Evolutionary conservation across 2,888 invertebrate species (phyloP), one percentile per base, ranked within the genome.

Genomic region (Nomada fabriciana): DNA sequence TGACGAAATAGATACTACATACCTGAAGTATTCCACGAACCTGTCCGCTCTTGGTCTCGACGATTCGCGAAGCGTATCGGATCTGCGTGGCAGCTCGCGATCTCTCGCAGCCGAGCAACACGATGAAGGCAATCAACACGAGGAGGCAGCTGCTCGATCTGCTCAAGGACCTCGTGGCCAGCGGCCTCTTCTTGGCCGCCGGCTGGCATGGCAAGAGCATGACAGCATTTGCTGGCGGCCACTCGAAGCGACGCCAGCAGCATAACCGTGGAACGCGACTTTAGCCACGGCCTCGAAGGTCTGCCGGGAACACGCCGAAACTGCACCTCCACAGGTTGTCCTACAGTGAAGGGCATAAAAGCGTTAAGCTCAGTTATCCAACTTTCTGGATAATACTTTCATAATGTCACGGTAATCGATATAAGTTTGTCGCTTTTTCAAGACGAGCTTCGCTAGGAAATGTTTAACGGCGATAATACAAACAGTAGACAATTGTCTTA

Each of bases 41-140:
- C 82, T 93, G 93, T 81, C 94, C 94, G 78, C 91, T 91, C 79
- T 97, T 96, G 57, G 97, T 97, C 94, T 97, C 96, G 90, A 98
- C 96, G 90, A 97, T 97, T 92, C 97, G 96, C 88, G 97, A 97
- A 94, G 96, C 96, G 95, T 97, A 97, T 76, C 96, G 95, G 85
- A 96, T 96, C 73, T 87, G 89, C n/a, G 90, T 79, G 71, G 87
- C 86, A 69, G 90, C 90, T 71, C 88, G 80, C 68, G 86, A 61
- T 72, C 61, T 68, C 68, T 36, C 83, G 84, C 84, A 82, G 23
- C 83, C 79, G 84, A 78, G 83, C 82, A 81, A 57, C 64, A 88
- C 79, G 60, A 89, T 67, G 78, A 86, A 59, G 78, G 88, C 76
- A 18, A 84, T 76, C 43, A 89, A 75, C 77, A 89, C 76, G 69